Percentiles rank a stretch among this genome's conserved stretches.
Conservation (phyloP, 2,113 vertebrate species). For the Pachypanchax playfairii region DNA sequence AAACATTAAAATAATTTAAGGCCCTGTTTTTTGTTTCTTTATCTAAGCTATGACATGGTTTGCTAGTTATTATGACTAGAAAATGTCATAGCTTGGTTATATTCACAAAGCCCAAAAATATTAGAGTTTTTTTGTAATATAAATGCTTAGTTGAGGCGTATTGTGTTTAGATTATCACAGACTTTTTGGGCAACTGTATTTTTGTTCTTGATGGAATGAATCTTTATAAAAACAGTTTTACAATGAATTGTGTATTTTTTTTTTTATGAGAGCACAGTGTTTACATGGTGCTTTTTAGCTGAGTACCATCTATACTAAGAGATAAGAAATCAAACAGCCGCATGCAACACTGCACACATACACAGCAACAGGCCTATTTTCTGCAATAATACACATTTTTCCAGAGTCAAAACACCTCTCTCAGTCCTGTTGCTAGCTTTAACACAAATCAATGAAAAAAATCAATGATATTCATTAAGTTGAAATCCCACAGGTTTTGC, state of each 20-base stretch:
- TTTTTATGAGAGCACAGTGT: background rate
- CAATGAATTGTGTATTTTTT: background rate
- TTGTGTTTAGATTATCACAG: too few relatives aligned
- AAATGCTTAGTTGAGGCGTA: too few relatives aligned
- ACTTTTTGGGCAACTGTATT: too few relatives aligned
- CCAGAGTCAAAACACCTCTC: conserved; percentile 64
- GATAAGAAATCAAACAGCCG: background rate
- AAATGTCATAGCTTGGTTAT: too few relatives aligned
- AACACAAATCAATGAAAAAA: conserved; percentile 66
- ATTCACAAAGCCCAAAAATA: too few relatives aligned
- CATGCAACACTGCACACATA: conserved; percentile 1
- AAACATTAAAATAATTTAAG: too few relatives aligned
- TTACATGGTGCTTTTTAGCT: background rate
- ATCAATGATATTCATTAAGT: conserved; percentile 75
- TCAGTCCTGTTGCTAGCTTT: conserved; percentile 63
- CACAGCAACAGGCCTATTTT: conserved; percentile 11
- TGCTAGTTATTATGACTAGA: too few relatives aligned
- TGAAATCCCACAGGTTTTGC: conserved; percentile 68
- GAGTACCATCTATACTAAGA: background rate
- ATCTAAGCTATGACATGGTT: too few relatives aligned
- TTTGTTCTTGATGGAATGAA: background rate
- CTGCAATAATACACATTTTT: conserved; percentile 56
- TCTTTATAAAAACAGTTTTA: background rate
- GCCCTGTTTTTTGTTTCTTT: too few relatives aligned
- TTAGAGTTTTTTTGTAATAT: too few relatives aligned